Evolutionary conservation across 2,888 invertebrate genomes (phyloP).

Genomic region (Drosophila infuscata): DNA sequence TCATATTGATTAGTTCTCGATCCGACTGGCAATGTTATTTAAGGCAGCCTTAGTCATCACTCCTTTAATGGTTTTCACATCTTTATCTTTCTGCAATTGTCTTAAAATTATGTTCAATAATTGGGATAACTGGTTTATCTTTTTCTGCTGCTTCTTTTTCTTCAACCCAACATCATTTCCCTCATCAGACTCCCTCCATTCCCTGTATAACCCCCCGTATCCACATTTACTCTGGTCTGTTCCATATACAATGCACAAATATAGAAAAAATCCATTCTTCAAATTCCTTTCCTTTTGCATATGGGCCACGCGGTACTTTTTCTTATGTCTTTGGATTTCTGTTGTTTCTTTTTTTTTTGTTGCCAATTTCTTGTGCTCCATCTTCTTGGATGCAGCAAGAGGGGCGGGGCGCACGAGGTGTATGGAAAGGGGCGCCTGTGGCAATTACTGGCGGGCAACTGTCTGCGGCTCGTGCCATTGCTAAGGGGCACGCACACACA

Average conservation of each 20-base stretch:
- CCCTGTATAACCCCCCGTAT: background rate
- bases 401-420: background rate
- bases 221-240: background rate
- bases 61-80: background rate
- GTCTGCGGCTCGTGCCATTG: slow-evolving; percentile 51
- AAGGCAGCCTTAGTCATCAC: background rate
- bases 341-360: slow-evolving; percentile 11
- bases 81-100: background rate
- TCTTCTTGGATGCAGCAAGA: background rate
- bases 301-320: slow-evolving; percentile 46
- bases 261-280: slow-evolving; percentile 36
- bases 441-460: slow-evolving; percentile 29
- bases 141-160: background rate
- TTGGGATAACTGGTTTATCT: slow-evolving; percentile 2
- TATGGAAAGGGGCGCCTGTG: slow-evolving; percentile 1
- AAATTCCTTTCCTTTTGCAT: slow-evolving; percentile 50
- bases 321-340: background rate
- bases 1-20: background rate
- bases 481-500: slow-evolving; percentile 22
- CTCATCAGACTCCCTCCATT: background rate
- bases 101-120: slow-evolving; percentile 1
- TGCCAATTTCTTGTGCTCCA: slow-evolving; percentile 33
- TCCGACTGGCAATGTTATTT: background rate
- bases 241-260: slow-evolving; percentile 2
- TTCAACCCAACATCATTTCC: too few species aligned